Evolutionary conservation across 2,888 invertebrate species (phyloP).

Genomic region (Eulithis prunata): DNA sequence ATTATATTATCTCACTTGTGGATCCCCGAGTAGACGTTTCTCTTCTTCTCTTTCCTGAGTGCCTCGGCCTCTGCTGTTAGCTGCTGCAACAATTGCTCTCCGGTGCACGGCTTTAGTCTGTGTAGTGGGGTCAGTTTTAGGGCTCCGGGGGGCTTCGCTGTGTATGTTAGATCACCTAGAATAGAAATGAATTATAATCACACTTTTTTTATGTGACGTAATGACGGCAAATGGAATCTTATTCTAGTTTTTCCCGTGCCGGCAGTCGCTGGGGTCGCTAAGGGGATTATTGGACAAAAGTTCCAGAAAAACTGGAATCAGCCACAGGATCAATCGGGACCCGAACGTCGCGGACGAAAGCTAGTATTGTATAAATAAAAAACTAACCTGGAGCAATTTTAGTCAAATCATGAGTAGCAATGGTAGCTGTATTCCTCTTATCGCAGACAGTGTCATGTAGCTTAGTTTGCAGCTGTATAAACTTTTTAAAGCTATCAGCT

Average conservation of each 20-base stretch:
- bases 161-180: slow-evolving; percentile 86
- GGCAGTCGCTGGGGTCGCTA: no score
- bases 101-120: slow-evolving; percentile 84
- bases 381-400: slow-evolving; percentile 83
- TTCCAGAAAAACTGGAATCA: no score
- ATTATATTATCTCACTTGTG: slow-evolving; percentile 87
- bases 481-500: slow-evolving; percentile 87
- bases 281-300: no score
- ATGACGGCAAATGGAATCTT: no score
- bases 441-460: slow-evolving; percentile 90
- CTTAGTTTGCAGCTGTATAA: slow-evolving; percentile 91
- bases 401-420: slow-evolving; percentile 92
- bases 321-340: no score
- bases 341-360: no score
- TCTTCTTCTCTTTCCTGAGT: slow-evolving; percentile 92
- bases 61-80: slow-evolving; percentile 91
- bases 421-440: slow-evolving; percentile 90
- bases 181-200: slow-evolving; percentile 24
- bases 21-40: slow-evolving; percentile 92
- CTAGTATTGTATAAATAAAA: no score
- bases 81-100: slow-evolving; percentile 87
- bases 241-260: no score
- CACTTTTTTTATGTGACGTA: no score
- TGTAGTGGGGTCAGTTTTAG: slow-evolving; percentile 88
- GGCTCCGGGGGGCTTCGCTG: slow-evolving; percentile 86